Percentiles rank a stretch among this genome's conserved stretches.
Evolutionary conservation across 2,113 vertebrate species (phyloP).

Genomic region (Engraulis encrasicolus): DNA sequence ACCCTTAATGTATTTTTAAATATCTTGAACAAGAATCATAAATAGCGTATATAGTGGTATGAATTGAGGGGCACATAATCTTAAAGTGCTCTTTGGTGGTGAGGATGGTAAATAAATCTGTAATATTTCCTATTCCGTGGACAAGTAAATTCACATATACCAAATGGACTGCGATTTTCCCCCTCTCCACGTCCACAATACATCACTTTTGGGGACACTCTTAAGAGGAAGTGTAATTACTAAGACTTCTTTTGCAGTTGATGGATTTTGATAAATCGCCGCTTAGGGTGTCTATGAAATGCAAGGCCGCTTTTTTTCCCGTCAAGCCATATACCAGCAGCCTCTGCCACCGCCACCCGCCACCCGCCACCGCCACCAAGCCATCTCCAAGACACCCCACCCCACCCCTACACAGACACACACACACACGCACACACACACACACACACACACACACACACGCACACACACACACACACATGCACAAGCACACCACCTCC

Average conservation of each 20-base stretch:
- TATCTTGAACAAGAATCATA: neutral
- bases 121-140: neutral
- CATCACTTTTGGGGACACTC: slow-evolving; percentile 68
- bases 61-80: neutral
- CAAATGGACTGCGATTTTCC: slow-evolving; percentile 19
- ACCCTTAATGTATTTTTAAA: neutral
- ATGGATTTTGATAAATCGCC: slow-evolving; percentile 74
- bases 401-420: too few species aligned
- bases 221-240: slow-evolving; percentile 65
- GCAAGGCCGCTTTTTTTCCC: slow-evolving; percentile 55
- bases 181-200: slow-evolving; percentile 45
- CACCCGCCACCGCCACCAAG: too few species aligned
- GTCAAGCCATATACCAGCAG: slow-evolving; percentile 32
- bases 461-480: too few species aligned
- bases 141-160: slow-evolving; percentile 7
- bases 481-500: too few species aligned
- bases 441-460: too few species aligned
- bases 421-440: too few species aligned
- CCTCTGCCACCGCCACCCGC: too few species aligned
- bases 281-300: slow-evolving; percentile 69
- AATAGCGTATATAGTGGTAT: neutral
- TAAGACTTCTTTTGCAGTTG: slow-evolving; percentile 57
- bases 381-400: too few species aligned
- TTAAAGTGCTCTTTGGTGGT: neutral
- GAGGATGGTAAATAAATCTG: neutral